phyloP scores from a whole-genome alignment of 2,888 invertebrate species.

The Erannis defoliaria region DNA sequence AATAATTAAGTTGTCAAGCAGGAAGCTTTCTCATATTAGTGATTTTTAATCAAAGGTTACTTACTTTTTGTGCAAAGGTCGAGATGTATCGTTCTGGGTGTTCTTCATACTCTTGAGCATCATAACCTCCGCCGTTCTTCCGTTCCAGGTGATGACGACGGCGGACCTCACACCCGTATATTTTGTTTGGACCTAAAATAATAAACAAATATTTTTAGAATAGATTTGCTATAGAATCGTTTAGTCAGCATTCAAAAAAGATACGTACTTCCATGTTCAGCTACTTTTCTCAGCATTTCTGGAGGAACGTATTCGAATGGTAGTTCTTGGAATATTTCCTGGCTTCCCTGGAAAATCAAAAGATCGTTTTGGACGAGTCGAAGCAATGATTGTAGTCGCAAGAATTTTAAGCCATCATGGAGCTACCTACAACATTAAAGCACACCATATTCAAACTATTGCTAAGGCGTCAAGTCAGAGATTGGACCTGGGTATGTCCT shows the following conservation, averaged over 20 bases:
- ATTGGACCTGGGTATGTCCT: too few relatives aligned
- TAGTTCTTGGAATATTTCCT: constrained; percentile 97
- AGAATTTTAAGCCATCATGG: neutral
- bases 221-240: neutral
- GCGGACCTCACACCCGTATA: constrained; percentile 98
- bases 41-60: neutral
- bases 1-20: neutral
- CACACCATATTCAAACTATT: too few relatives aligned
- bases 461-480: too few relatives aligned
- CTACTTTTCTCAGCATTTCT: constrained; percentile 97
- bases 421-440: too few relatives aligned
- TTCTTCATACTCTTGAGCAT: constrained; percentile 94
- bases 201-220: neutral
- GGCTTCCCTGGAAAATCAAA: constrained; percentile 87
- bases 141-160: constrained; percentile 97
- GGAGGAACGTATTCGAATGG: constrained; percentile 99
- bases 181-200: constrained; percentile 93
- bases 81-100: constrained; percentile 98
- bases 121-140: constrained; percentile 96
- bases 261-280: constrained; percentile 96
- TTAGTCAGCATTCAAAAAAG: neutral
- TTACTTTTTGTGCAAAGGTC: constrained; percentile 96
- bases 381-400: neutral
- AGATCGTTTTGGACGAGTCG: too few relatives aligned
- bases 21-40: neutral